Conservation (phyloP, 2,888 invertebrate species). For the Spatulosminthurus flaviceps region DNA sequence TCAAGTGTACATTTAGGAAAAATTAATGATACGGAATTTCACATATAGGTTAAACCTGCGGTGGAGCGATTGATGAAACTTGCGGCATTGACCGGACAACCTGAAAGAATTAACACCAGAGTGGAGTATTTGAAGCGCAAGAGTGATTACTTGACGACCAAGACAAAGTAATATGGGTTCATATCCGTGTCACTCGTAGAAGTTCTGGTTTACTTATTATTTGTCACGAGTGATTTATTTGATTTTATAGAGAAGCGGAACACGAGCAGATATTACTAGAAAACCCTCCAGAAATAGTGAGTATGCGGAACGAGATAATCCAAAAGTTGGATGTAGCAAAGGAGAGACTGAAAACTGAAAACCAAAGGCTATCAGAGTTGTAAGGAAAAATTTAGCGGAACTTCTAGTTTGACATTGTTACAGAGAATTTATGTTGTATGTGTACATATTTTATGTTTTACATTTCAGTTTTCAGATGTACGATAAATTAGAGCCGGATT, state of each 20-base stretch:
- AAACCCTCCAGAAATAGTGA: constrained; percentile 47
- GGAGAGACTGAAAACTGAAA: constrained; percentile 41
- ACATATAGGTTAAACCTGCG: constrained; percentile 18
- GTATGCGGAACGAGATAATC: constrained; percentile 19
- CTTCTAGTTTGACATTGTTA: neutral
- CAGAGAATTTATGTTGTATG: neutral
- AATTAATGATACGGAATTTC: constrained; percentile 19
- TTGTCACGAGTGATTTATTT: neutral
- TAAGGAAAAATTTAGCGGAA: too few species aligned
- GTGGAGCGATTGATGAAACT: constrained; percentile 26
- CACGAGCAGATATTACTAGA: constrained; percentile 34
- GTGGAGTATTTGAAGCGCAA: constrained; percentile 41
- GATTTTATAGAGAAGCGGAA: constrained; percentile 32
- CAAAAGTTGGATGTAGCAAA: constrained; percentile 25
- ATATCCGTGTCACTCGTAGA: too few species aligned
- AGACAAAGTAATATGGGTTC: constrained; percentile 42
- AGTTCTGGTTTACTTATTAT: too few species aligned
- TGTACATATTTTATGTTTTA: neutral
- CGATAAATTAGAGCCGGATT: constrained; percentile 48
- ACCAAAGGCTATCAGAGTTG: constrained; percentile 42
- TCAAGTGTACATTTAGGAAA: too few species aligned
- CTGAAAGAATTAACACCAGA: constrained; percentile 36
- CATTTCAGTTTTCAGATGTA: constrained; percentile 43
- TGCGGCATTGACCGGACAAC: constrained; percentile 24
- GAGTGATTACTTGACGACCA: constrained; percentile 22